Base-by-base conservation (phyloP, 2,113 vertebrate genomes). In the Lagopus leucura region DNA sequence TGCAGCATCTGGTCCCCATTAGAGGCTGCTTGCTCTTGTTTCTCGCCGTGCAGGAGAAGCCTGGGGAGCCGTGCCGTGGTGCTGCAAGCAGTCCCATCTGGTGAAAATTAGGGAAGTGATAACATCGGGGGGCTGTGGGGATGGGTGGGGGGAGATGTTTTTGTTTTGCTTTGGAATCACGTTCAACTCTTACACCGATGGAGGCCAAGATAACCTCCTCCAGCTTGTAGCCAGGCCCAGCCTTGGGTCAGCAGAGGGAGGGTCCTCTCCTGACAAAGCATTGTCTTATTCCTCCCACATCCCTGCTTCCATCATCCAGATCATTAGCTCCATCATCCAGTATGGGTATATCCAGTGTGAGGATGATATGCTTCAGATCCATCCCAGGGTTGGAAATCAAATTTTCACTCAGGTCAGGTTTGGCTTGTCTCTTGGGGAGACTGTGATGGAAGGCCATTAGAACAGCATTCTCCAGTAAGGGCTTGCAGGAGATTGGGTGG, bases 1-100 rank as follows among this genome's bases (percentile, higher is more conserved):
- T 54, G 78, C 34, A 82, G 94, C 97, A 96, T 96, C 96, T 97
- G 97, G 89, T 96, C 94, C 79, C 76, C 73, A 96, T 97, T 97
- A 97, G 84, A 79, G 55, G 58, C 88, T 71, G 86, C 71, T 81
- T 1, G 2, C 84, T 93, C 84, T 95, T 40, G 54, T 88, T 96
- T 88, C 91, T 95, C 69, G 58, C 83, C 1, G 3, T 66, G 92
- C 8, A 1, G 52, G 82, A 76, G 72, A 43, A 47, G 84, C 43
- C 80, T 2, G 12, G 65, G 64, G 87, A 83, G 64, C 82, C 50
- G 90, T 8, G 34, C 77, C 4, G 16, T 42, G 79, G 89, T 85
- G 90, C 90, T 96, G 76, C 48, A 78, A 86, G 88, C 32, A 79
- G 43, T 58, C 73, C 92, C 97, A 96, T 96, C 94, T 97, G 97